These are phyloP conservation scores for Myzus persicae DNA, from an alignment of 1,140 invertebrate species.

Conservation along the genomic window DNA sequence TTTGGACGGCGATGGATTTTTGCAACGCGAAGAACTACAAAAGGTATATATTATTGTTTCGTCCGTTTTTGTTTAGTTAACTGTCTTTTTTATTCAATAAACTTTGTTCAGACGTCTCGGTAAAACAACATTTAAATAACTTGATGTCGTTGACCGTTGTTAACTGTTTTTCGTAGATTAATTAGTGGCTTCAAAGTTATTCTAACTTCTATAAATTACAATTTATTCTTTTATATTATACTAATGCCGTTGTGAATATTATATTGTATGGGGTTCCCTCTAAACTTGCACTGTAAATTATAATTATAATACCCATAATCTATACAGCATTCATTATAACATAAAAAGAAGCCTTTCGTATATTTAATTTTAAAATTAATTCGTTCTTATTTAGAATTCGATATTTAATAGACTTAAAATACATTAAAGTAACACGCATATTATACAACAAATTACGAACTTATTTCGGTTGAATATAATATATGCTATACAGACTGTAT, in stretches of 20 bases:
- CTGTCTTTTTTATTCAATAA: not conserved
- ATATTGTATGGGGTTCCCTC: not conserved
- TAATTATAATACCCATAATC: not conserved
- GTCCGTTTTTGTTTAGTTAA: not conserved
- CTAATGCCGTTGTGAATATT: not conserved
- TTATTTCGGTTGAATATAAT: not conserved
- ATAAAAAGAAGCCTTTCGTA: not conserved
- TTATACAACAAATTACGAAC: not conserved
- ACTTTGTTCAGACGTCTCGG: not conserved
- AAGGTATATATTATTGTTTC: constrained; percentile 65
- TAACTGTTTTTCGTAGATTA: not conserved
- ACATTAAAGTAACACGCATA: not conserved
- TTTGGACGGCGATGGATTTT: constrained; percentile 74
- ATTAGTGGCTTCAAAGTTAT: not conserved
- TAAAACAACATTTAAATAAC: not conserved
- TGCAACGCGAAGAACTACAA: constrained; percentile 74
- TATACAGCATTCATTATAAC: not conserved
- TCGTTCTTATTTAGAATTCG: not conserved
- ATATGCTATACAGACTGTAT: not conserved
- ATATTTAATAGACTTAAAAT: not conserved
- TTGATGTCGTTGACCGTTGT: not conserved
- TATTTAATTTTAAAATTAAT: not conserved
- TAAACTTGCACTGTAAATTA: not conserved
- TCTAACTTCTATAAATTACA: not conserved
- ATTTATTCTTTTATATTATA: not conserved